Base-by-base conservation (phyloP, 2,888 invertebrate species). In the Lumbricus terrestris region DNA sequence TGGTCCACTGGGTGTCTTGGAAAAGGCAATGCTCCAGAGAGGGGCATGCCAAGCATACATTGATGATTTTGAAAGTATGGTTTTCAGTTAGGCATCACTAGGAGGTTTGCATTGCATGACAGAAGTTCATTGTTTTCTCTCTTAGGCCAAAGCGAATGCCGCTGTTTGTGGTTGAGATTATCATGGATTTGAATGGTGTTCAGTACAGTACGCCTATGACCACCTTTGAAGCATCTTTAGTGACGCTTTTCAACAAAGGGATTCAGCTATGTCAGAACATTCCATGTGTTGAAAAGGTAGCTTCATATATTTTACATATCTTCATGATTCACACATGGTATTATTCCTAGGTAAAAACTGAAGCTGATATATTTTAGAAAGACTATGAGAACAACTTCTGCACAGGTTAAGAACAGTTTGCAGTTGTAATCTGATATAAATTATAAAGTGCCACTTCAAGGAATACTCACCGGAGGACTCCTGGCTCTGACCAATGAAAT, bases 231-330 rank as follows among this genome's bases (percentile, higher is more conserved):
- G 96, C 96, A 92, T 92, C 93, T 37, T 92, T 94, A 15, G 92
- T 94, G 38, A 91, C 93, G 4, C 94, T 97, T 42, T 97, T 97
- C 93, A 96, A 97, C 91, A 96, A 96, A 92, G 96, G 96, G 89
- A 95, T 98, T 85, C 96, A 96, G 92, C 96, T 96, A 34, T 96
- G 97, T 83, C 97, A 97, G 94, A 96, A 96, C 92, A 97, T 98
- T 23, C 96, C 96, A 29, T 97, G 97, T 94, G 96, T 97, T 23
- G 97, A 97, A 93, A 95, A 95, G 94, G 95, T 95, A 85, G 18
- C 16, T 4, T 69, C n/a, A 6, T 69, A 69, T n/a, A 69, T 69
- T 11, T 29, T 29, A 85, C 85, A 85, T 85, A 34, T 85, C 34
- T 16, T 69, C 11, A 69, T 69, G 69, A n/a, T n/a, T n/a, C 11